phyloP scores from a whole-genome alignment of 2,797 vertebrate genomes.

The Etheostoma nigrum region DNA sequence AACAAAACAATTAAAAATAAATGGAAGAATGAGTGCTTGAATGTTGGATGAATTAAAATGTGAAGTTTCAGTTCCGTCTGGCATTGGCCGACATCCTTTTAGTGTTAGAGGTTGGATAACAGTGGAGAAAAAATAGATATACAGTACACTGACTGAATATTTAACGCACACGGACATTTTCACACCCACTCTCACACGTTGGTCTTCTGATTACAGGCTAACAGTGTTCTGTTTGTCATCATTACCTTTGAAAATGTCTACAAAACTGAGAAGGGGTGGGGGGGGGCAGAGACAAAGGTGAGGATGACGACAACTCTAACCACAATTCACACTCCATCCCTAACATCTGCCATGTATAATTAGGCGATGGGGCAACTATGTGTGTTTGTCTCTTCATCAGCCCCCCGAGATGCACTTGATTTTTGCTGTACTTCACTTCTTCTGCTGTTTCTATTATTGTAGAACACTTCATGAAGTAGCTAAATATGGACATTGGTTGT shows the following conservation, averaged over 20 bases:
- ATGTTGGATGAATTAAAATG: not conserved
- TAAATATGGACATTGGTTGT: not conserved
- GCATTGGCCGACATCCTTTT: not conserved
- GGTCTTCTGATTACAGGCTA: conserved; percentile 5
- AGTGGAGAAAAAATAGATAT: not conserved
- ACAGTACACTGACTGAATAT: not conserved
- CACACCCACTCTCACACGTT: not conserved
- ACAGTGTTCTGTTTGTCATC: conserved; percentile 10
- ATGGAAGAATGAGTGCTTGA: not conserved
- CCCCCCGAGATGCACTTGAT: not conserved
- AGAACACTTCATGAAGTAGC: not conserved
- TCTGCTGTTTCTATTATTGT: conserved; percentile 1
- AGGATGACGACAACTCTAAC: not conserved
- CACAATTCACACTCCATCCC: not conserved
- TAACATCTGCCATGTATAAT: not conserved
- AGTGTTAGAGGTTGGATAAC: conserved; percentile 10
- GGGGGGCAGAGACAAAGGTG: not conserved
- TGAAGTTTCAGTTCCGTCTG: not conserved
- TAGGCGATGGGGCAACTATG: not conserved
- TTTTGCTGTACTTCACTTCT: not conserved
- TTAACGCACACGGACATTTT: not conserved
- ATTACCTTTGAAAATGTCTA: not conserved
- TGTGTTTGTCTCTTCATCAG: not conserved
- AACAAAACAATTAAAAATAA: not conserved
- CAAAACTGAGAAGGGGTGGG: not conserved